Evolutionary conservation across 1,140 invertebrate species (phyloP).

Genomic region (Melanaphis sacchari): DNA sequence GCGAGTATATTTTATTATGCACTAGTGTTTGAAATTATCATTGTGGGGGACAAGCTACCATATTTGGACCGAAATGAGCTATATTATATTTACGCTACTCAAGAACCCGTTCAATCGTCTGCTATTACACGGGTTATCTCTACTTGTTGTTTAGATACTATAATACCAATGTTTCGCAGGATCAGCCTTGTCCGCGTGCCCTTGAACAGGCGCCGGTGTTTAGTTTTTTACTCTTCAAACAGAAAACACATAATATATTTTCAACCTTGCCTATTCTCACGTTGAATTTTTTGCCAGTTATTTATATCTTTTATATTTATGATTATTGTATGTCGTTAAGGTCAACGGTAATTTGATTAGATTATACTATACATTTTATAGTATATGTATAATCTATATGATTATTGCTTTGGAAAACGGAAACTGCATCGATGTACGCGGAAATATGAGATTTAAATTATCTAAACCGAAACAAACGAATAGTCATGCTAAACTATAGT

Average conservation of each 20-base stretch:
- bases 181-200: conserved; percentile 19
- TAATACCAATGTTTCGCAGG: conserved; percentile 37
- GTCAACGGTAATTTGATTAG: conserved; percentile 48
- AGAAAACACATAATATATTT: conserved; percentile 30
- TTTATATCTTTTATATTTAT: conserved; percentile 11
- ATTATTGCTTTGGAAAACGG: background rate
- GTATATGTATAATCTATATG: background rate
- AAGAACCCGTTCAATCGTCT: background rate
- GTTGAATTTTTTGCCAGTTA: conserved; percentile 20
- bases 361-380: background rate
- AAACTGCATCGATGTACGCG: background rate
- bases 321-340: background rate
- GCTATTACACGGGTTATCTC: background rate
- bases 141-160: background rate
- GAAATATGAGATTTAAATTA: background rate
- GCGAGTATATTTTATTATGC: background rate
- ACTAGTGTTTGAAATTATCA: conserved; percentile 46
- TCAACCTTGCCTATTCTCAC: conserved; percentile 45
- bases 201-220: conserved; percentile 46
- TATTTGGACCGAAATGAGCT: conserved; percentile 50
- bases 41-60: conserved; percentile 55
- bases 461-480: background rate
- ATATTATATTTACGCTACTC: conserved; percentile 13
- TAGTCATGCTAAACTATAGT: background rate
- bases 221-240: conserved; percentile 45